A percentile compares a stretch with the other conserved stretches of the same genome.
These are phyloP conservation scores for Cyanocitta stelleri DNA, from an alignment of 2,113 vertebrate genomes.

Conservation along the genomic window DNA sequence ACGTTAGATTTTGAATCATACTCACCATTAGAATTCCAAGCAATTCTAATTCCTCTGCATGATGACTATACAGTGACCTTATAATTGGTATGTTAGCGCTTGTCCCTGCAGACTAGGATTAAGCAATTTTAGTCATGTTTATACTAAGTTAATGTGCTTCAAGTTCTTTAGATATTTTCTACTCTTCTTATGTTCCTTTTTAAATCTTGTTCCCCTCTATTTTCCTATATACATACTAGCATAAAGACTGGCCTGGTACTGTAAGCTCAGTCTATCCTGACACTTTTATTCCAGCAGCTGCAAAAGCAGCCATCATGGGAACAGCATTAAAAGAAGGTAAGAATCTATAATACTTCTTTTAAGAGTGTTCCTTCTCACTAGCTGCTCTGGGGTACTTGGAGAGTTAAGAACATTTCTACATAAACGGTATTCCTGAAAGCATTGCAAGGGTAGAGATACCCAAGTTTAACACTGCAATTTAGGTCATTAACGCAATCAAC, in stretches of 20 bases:
- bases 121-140: neutral
- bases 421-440: neutral
- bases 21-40: neutral
- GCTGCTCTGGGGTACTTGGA: neutral
- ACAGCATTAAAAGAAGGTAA: neutral
- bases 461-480: neutral
- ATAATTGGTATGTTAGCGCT: neutral
- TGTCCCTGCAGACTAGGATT: neutral
- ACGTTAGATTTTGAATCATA: neutral
- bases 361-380: neutral
- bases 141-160: neutral
- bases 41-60: neutral
- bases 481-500: neutral
- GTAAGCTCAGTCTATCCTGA: neutral
- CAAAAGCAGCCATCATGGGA: neutral
- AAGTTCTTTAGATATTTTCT: neutral
- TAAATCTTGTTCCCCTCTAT: neutral
- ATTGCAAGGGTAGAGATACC: neutral
- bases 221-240: neutral
- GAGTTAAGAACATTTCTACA: neutral
- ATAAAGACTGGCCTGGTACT: neutral
- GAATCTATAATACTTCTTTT: neutral
- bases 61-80: neutral
- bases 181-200: neutral
- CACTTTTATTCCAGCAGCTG: neutral